phyloP scores from a whole-genome alignment of 2,113 vertebrate species.

The Tylochromis polylepis region DNA sequence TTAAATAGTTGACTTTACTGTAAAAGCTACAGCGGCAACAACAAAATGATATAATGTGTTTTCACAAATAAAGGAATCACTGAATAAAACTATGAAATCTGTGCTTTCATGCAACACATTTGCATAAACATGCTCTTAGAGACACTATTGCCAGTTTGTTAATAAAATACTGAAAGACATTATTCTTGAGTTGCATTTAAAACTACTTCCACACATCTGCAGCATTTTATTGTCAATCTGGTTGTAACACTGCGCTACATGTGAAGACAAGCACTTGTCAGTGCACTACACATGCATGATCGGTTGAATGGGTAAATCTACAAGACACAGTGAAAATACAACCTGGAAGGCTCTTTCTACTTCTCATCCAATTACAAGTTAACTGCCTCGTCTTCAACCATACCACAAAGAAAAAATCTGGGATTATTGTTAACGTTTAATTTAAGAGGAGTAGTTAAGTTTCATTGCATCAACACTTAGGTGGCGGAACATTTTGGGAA shows the following conservation, averaged over 20 bases:
- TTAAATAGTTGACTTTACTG: background rate
- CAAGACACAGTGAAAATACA: background rate
- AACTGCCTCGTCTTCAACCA: background rate
- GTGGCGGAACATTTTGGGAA: background rate
- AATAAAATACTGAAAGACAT: background rate
- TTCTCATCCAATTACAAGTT: background rate
- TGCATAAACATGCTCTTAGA: background rate
- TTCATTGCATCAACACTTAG: background rate
- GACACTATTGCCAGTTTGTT: background rate
- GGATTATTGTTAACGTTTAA: background rate
- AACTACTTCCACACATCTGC: background rate
- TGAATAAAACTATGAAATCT: background rate
- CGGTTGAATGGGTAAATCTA: background rate
- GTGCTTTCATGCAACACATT: background rate
- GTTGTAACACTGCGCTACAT: background rate
- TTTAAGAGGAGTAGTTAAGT: background rate
- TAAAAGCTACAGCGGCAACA: background rate
- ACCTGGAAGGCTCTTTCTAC: background rate
- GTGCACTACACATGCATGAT: constrained; percentile 1
- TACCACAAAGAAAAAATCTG: background rate
- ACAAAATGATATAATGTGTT: background rate
- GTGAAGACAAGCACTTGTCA: background rate
- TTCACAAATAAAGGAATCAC: background rate
- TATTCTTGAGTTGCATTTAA: background rate
- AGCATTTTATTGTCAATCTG: background rate